These are phyloP conservation scores for Luperina nickerlii DNA, from an alignment of 2,888 invertebrate genomes.

Conservation along the genomic window DNA sequence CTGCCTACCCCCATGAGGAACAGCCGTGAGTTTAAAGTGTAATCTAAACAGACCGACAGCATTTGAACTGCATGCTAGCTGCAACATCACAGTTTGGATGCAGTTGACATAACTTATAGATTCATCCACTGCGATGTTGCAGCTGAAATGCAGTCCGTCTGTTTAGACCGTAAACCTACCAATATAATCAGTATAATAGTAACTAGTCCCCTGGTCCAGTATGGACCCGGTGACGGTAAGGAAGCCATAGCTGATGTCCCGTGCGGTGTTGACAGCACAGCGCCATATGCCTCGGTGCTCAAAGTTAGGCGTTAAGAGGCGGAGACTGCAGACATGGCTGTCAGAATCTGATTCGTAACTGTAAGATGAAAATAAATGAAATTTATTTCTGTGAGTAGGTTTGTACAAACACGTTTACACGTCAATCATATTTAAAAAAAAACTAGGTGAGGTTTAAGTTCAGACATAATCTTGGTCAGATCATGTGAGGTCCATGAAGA, in stretches of 20 bases:
- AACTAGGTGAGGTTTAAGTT: no score
- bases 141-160: no score
- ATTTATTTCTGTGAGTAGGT: neutral
- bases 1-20: neutral
- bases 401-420: no score
- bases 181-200: neutral
- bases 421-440: neutral
- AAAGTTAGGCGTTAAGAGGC: constrained; percentile 71
- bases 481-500: no score
- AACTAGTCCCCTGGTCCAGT: neutral
- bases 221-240: constrained; percentile 74
- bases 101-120: no score
- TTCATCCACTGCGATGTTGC: no score
- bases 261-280: constrained; percentile 79
- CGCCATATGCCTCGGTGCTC: constrained; percentile 83
- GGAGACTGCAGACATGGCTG: constrained; percentile 78
- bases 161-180: constrained; percentile 12
- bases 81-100: no score
- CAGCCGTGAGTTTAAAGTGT: neutral
- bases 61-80: no score
- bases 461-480: neutral
- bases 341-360: constrained; percentile 71
- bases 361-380: constrained; percentile 35
- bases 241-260: constrained; percentile 79
- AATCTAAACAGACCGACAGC: no score